Conservation (phyloP, 2,888 invertebrate genomes). For the Cryptosula pallasiana region DNA sequence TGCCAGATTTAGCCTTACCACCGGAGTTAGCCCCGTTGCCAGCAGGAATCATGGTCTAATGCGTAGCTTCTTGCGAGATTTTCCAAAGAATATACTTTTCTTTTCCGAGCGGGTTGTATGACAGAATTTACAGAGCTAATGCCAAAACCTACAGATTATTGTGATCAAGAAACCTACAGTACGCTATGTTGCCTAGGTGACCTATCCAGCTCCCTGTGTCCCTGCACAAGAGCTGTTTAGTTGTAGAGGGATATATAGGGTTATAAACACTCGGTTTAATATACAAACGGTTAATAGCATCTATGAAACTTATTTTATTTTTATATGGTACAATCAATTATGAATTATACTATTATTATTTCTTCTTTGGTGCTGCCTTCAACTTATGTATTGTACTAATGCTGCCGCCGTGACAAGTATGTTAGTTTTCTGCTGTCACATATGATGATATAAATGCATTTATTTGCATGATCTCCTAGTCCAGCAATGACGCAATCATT, state of each 20-base stretch:
- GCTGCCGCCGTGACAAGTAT: too few species aligned
- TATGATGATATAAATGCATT: too few species aligned
- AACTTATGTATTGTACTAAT: background rate
- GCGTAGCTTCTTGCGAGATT: background rate
- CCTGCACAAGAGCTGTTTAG: too few species aligned
- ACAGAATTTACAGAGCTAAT: background rate
- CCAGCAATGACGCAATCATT: background rate
- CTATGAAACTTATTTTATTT: background rate
- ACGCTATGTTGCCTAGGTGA: too few species aligned
- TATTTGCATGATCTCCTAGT: too few species aligned
- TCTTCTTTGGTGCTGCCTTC: background rate
- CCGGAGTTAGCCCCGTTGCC: background rate
- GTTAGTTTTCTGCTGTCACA: too few species aligned
- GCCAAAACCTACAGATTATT: background rate
- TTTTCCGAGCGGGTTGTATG: too few species aligned
- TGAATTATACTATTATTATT: background rate
- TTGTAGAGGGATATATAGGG: too few species aligned
- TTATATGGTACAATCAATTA: background rate
- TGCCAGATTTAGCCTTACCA: background rate
- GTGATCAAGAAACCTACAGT: too few species aligned
- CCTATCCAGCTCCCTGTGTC: too few species aligned
- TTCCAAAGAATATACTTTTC: slow-evolving; percentile 3
- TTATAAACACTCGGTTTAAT: too few species aligned
- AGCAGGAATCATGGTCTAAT: background rate
- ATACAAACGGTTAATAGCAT: background rate